Percentiles rank a stretch among this genome's conserved stretches.
Evolutionary conservation across 2,797 vertebrate genomes (phyloP).

Genomic region (Triplophysa yarkandensis): DNA sequence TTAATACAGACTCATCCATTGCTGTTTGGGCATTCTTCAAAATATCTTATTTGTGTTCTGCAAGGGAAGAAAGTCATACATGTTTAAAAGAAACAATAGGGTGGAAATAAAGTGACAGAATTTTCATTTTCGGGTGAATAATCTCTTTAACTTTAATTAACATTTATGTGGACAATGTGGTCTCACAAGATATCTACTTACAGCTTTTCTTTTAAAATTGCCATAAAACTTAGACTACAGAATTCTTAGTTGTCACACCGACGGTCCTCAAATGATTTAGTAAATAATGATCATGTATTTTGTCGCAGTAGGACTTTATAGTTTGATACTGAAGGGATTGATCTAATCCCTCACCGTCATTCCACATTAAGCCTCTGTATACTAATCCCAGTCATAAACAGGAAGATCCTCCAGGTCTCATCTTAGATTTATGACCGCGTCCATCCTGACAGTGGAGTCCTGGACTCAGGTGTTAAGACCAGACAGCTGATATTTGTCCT

Average conservation of each 20-base stretch:
- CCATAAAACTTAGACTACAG: not conserved
- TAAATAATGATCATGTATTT: conserved; percentile 13
- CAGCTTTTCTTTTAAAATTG: not conserved
- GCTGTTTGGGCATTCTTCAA: no score
- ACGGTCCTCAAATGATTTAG: not conserved
- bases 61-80: no score
- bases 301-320: conserved; percentile 27
- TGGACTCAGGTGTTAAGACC: conserved; percentile 37
- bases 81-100: no score
- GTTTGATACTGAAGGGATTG: conserved; percentile 36
- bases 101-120: no score
- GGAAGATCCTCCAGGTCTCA: conserved; percentile 39
- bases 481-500: conserved; percentile 59
- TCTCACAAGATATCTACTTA: not conserved
- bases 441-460: not conserved
- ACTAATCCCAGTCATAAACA: conserved; percentile 42
- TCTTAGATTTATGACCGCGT: conserved; percentile 48
- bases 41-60: no score
- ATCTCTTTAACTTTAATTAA: no score
- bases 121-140: no score
- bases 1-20: no score
- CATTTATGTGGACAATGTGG: no score
- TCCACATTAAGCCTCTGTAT: conserved; percentile 14
- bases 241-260: not conserved
- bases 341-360: conserved; percentile 58